A percentile compares a stretch with the other conserved stretches of the same genome.
Evolutionary conservation across 92 coral and sea anemone genomes (phyloP).

Genomic region (Palythoa grandis): DNA sequence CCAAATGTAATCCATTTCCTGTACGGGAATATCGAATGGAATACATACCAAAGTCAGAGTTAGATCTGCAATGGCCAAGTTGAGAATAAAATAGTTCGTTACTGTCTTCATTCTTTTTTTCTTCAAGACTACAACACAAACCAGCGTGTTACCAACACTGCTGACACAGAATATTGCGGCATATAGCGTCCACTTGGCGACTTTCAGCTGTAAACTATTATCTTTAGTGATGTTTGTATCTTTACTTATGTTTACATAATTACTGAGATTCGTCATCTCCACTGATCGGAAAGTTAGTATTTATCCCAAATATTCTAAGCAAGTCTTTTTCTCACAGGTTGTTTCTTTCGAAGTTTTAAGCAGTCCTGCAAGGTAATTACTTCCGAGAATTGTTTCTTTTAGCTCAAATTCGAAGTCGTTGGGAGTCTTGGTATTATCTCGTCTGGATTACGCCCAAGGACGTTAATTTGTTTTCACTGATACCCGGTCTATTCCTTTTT

Average conservation of each 20-base stretch:
- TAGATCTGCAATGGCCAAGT: slow-evolving; percentile 93
- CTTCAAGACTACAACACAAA: slow-evolving; percentile 77
- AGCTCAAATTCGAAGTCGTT: no score
- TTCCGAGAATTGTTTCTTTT: no score
- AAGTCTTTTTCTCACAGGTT: no score
- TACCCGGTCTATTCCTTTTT: no score
- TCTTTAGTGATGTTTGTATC: neutral
- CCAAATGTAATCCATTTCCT: slow-evolving; percentile 87
- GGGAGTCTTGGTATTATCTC: no score
- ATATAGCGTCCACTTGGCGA: slow-evolving; percentile 69
- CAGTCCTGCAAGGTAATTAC: no score
- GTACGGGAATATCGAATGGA: slow-evolving; percentile 97
- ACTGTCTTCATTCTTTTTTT: slow-evolving; percentile 89
- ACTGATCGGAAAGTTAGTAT: neutral
- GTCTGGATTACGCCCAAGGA: no score
- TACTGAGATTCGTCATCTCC: neutral
- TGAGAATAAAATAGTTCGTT: slow-evolving; percentile 91
- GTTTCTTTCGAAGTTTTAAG: no score
- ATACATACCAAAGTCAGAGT: slow-evolving; percentile 88
- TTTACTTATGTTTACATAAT: slow-evolving; percentile 2
- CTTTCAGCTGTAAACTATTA: slow-evolving; percentile 39
- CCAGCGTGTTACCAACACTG: slow-evolving; percentile 83
- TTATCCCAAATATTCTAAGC: neutral
- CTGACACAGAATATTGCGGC: slow-evolving; percentile 83
- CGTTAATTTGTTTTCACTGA: no score